These are phyloP conservation scores for Thermophis baileyi DNA, from an alignment of 2,113 vertebrate genomes.

Conservation along the genomic window DNA sequence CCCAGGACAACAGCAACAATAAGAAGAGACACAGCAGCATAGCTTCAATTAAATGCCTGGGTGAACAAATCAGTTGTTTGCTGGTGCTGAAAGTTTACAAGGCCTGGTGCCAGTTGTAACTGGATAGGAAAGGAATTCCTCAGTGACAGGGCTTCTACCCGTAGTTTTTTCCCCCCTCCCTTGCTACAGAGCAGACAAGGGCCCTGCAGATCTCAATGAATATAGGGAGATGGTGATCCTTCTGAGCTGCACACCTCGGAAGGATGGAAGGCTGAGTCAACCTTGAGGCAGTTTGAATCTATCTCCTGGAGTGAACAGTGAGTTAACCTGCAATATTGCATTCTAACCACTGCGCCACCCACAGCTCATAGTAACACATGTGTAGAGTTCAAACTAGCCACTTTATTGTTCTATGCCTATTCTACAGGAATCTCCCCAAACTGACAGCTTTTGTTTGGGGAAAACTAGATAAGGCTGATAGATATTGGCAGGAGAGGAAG, in stretches of 20 bases:
- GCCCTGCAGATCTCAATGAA: not conserved
- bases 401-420: not conserved
- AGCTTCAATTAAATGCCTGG: not conserved
- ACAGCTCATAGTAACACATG: no score
- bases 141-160: not conserved
- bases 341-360: no score
- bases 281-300: no score
- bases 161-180: not conserved
- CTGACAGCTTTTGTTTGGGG: not conserved
- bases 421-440: not conserved
- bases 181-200: not conserved
- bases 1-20: not conserved
- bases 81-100: not conserved
- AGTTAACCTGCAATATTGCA: no score
- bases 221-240: not conserved
- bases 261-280: no score
- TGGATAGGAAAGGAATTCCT: not conserved
- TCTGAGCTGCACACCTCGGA: not conserved
- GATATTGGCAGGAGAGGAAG: no score
- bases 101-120: not conserved
- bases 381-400: not conserved
- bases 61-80: not conserved
- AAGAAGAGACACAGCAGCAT: not conserved
- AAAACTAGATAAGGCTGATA: not conserved
- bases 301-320: no score